Percentiles rank a stretch among this genome's conserved stretches.
Evolutionary conservation across 2,888 invertebrate genomes (phyloP).

Genomic region (Junonia oenone): DNA sequence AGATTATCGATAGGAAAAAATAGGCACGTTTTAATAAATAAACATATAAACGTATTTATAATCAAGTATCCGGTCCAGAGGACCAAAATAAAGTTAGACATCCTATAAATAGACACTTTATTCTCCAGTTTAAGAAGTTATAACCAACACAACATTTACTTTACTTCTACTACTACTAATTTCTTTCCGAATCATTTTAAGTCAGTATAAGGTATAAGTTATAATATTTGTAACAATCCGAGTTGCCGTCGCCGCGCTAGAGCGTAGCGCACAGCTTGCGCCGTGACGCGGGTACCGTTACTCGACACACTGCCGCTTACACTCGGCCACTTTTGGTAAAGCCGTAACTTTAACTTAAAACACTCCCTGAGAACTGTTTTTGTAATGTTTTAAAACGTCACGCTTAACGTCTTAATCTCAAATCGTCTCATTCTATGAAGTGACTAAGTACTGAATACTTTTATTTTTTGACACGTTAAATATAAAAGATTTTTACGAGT

Average conservation of each 20-base stretch:
- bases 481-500: too few species aligned
- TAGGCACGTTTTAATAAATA: too few species aligned
- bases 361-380: background rate
- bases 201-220: background rate
- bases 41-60: too few species aligned
- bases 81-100: too few species aligned
- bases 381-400: background rate
- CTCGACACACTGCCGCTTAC: slow-evolving; percentile 50
- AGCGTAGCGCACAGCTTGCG: slow-evolving; percentile 33
- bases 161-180: background rate
- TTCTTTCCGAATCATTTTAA: background rate
- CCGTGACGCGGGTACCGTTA: slow-evolving; percentile 61
- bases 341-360: slow-evolving; percentile 3
- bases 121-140: too few species aligned
- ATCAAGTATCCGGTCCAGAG: too few species aligned
- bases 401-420: background rate
- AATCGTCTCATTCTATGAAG: too few species aligned
- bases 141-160: too few species aligned
- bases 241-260: slow-evolving; percentile 26
- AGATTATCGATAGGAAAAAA: too few species aligned
- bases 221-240: slow-evolving; percentile 20
- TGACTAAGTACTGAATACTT: too few species aligned
- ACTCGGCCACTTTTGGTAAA: slow-evolving; percentile 10
- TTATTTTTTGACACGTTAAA: too few species aligned
- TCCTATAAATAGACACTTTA: too few species aligned